phyloP scores from a whole-genome alignment of 1,140 invertebrate genomes.

The Neuroterus valhalla region DNA sequence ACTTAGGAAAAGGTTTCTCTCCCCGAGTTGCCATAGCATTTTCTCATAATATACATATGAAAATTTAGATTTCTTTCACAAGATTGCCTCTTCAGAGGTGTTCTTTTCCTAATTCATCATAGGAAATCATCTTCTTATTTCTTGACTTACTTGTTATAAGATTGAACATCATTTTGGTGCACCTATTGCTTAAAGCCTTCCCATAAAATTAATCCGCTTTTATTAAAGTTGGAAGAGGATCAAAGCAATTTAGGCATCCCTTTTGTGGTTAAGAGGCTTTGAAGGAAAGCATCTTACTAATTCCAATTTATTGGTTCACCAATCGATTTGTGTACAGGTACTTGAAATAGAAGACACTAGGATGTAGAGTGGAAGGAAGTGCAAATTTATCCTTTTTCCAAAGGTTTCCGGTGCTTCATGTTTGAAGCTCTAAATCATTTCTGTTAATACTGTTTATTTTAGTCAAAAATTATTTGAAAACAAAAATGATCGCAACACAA shows the following conservation, averaged over 20 bases:
- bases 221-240: no score
- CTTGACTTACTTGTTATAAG: background rate
- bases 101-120: background rate
- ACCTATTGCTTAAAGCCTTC: no score
- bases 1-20: no score
- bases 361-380: slow-evolving; percentile 16
- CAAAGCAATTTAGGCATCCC: background rate
- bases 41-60: background rate
- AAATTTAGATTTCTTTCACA: background rate
- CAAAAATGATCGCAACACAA: no score
- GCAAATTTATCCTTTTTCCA: slow-evolving; percentile 9
- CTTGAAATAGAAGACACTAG: slow-evolving; percentile 23
- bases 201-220: no score
- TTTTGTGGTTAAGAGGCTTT: background rate
- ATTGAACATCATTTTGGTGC: background rate
- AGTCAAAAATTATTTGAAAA: no score
- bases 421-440: slow-evolving; percentile 3
- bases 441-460: background rate
- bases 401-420: slow-evolving; percentile 11
- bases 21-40: no score
- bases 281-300: slow-evolving; percentile 8
- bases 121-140: background rate
- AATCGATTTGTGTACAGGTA: slow-evolving; percentile 19
- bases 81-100: background rate
- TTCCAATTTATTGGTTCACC: slow-evolving; percentile 11